Conservation (phyloP, 2,888 invertebrate genomes). For the Orthosia gothica region DNA sequence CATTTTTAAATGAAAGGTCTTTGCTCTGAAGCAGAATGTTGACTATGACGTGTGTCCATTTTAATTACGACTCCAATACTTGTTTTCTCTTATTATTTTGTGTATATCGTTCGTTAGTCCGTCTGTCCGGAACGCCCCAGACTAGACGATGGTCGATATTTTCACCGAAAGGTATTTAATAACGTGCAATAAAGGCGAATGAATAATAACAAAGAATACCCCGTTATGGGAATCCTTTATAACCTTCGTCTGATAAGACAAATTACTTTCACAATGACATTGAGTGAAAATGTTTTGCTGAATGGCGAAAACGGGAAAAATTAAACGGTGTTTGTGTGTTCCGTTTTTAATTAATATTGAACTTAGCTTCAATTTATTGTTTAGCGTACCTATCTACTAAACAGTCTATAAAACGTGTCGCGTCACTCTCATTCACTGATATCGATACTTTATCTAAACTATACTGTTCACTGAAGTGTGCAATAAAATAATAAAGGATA, state of each 20-base stretch:
- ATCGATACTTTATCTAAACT: slow-evolving; percentile 45
- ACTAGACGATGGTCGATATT: slow-evolving; percentile 15
- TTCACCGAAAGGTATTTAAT: neutral
- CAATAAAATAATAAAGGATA: slow-evolving; percentile 47
- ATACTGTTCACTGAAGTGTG: slow-evolving; percentile 47
- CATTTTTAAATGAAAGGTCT: too few species aligned
- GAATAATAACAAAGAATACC: neutral
- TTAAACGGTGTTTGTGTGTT: too few species aligned
- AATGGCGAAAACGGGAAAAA: too few species aligned
- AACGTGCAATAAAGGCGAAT: neutral
- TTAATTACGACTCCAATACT: neutral
- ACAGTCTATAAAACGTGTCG: slow-evolving; percentile 27
- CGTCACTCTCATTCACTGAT: slow-evolving; percentile 24
- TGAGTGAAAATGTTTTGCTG: too few species aligned
- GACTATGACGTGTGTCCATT: neutral
- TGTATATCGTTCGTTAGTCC: slow-evolving; percentile 37
- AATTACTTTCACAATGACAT: too few species aligned
- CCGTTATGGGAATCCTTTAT: too few species aligned
- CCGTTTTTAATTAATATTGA: neutral
- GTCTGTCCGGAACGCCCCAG: slow-evolving; percentile 34
- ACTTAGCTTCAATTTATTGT: slow-evolving; percentile 1
- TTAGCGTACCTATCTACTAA: neutral
- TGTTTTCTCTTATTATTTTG: slow-evolving; percentile 14
- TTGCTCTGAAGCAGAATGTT: too few species aligned
- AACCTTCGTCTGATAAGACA: too few species aligned